phyloP scores from a whole-genome alignment of 2,113 vertebrate species.

The Nansenia antarctica region DNA sequence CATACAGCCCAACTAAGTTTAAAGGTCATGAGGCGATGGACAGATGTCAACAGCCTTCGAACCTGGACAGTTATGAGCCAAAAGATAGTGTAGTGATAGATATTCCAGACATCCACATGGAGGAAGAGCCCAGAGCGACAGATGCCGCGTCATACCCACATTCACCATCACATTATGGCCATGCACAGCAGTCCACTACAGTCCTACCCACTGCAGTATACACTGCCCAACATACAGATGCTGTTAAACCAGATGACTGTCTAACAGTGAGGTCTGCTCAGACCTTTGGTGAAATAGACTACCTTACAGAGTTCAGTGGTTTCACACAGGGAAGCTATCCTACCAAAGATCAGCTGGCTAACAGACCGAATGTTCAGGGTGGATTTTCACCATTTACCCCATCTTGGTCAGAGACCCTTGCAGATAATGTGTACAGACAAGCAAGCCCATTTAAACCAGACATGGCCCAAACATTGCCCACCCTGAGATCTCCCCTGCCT shows the following conservation, averaged over 20 bases:
- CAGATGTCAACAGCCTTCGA: slow-evolving; percentile 56
- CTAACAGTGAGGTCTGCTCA: slow-evolving; percentile 57
- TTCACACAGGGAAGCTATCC: slow-evolving; percentile 46
- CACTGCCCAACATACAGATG: slow-evolving; percentile 33
- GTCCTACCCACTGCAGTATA: slow-evolving; percentile 5
- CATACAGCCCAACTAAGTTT: slow-evolving; percentile 81
- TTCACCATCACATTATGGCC: slow-evolving; percentile 37
- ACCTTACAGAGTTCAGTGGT: slow-evolving; percentile 47
- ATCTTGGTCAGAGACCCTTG: slow-evolving; percentile 28
- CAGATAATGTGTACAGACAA: slow-evolving; percentile 15
- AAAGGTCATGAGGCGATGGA: slow-evolving; percentile 73
- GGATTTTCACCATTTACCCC: slow-evolving; percentile 46
- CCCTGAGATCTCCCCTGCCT: neutral
- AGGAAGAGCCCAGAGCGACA: slow-evolving; percentile 26
- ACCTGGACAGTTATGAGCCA: slow-evolving; percentile 55
- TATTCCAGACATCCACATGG: slow-evolving; percentile 51
- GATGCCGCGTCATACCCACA: slow-evolving; percentile 28
- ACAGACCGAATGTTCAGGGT: slow-evolving; percentile 56
- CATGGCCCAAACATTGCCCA: neutral
- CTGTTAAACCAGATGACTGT: slow-evolving; percentile 48
- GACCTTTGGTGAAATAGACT: slow-evolving; percentile 39
- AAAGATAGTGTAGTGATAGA: slow-evolving; percentile 64
- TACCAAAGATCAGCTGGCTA: slow-evolving; percentile 43
- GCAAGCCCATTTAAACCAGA: neutral
- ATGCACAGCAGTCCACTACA: slow-evolving; percentile 15